Evolutionary conservation across 2,113 vertebrate genomes (phyloP), one percentile per base, ranked within the genome.

Genomic region (Mustela lutreola): DNA sequence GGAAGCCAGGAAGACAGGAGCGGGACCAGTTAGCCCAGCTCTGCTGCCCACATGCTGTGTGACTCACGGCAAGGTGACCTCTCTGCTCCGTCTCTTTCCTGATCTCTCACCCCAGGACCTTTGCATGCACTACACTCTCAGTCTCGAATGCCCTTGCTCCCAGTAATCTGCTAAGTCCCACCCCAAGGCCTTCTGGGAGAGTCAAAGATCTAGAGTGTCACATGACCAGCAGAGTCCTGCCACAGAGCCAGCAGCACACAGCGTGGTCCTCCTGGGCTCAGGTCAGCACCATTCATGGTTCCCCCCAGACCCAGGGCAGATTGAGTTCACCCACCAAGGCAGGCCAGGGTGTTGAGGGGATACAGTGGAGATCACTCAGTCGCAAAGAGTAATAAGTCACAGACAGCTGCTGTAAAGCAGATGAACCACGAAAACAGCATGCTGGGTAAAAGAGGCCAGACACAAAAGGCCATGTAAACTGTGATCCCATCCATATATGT

Each of bases 341-440:
- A 62, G 63, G 33, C 58, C 16, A 14, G 24, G 85, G 48, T 33
- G 12, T 83, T 33, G 21, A 81, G 24, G 58, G 5, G 15, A 63
- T 42, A 56, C 53, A 36, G 0, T 26, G 14, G 58, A 50, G 36
- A 24, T 84, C 18, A 50, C 33, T 56, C 24, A 15, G 50, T 5
- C 3, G 0, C 21, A 2, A 53, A 42, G 53, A 90, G 36, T 58
- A 65, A 14, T n/a, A 18, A 76, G 16, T 7, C 50, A 0, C 28
- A 4, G 22, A 21, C 45, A 48, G 28, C 3, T 0, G 11, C 86
- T n/a, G 0, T 3, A 21, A 4, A 3, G 16, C 11, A 56, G 70
- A 16, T 39, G 21, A 36, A 80, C 62, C 36, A 81, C 5, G 7
- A 50, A 71, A 48, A 45, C 36, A 2, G 6, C 45, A 2, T 28